Evolutionary conservation across 2,113 vertebrate genomes (phyloP), one percentile per base, ranked within the genome.

Genomic region (Isichthys henryi): DNA sequence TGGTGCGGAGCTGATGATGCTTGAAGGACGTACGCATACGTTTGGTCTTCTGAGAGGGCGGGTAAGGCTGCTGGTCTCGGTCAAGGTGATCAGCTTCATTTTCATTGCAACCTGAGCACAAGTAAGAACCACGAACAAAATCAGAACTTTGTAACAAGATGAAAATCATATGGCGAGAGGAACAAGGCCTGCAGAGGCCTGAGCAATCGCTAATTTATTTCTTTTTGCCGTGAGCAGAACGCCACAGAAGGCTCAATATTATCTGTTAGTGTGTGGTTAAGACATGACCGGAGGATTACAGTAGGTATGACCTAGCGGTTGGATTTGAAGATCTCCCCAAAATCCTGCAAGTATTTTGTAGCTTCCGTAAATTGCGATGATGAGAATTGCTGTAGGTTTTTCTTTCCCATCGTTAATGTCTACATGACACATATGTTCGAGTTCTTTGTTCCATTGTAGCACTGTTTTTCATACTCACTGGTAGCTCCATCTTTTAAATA

Each of bases 1-100:
- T 99, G 95, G 98, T 99, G 93, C 98, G 98, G 90, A 99, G 98
- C 96, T 99, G 98, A 96, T 99, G 98, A 94, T 99, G 98, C 93
- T 99, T 99, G 94, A 99, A 99, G 91, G 98, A 99, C 83, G 98
- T 99, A 74, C 98, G 96, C 98, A 99, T 99, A 92, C 98, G 98
- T 92, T 99, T 99, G 94, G 98, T 97, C 95, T 99, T 99, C 96
- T 99, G 98, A 10, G 98, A 98, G 0, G 97, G 97, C 89, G 98
- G 95, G 91, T 99, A 99, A 94, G 98, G 93, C 96, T 98, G 98
- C 95, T 98, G 98, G 94, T 99, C 98, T 92, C 98, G 97, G 96
- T 99, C 98, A 97, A 99, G 91, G 93, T 98, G 98, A 90, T 99
- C 98, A 5, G 97, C 95, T 91, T 99, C 98, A 0, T 99, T 99